A percentile compares a stretch with the other conserved stretches of the same genome.
These are phyloP conservation scores for Poeciliopsis presidionis DNA, from an alignment of 2,797 vertebrate genomes.

Conservation along the genomic window DNA sequence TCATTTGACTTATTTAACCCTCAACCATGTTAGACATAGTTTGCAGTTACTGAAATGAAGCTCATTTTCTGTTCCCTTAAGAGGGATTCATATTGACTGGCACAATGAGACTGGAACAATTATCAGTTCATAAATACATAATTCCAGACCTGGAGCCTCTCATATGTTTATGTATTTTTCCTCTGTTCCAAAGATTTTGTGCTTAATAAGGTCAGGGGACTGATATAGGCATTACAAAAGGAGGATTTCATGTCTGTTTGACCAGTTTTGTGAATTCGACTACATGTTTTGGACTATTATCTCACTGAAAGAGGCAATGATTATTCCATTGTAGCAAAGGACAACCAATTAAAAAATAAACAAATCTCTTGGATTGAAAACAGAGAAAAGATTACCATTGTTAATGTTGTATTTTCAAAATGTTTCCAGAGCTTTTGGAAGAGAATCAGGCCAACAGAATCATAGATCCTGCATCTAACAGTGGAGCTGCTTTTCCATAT, in stretches of 20 bases:
- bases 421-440: background rate
- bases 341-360: background rate
- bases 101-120: background rate
- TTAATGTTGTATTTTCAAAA: background rate
- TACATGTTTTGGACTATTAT: background rate
- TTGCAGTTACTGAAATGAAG: background rate
- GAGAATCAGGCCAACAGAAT: background rate
- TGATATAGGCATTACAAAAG: background rate
- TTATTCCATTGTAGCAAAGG: background rate
- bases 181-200: background rate
- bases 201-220: background rate
- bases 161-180: background rate
- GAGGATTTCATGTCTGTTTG: background rate
- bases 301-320: background rate
- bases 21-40: conserved; percentile 9
- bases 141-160: background rate
- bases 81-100: background rate
- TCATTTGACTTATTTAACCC: conserved; percentile 6
- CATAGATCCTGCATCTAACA: background rate
- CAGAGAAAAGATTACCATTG: background rate
- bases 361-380: too few species aligned
- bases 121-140: background rate
- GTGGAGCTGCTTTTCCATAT: background rate
- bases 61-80: background rate
- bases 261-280: background rate